Conservation (phyloP, 2,797 vertebrate genomes). For the Paguma larvata region DNA sequence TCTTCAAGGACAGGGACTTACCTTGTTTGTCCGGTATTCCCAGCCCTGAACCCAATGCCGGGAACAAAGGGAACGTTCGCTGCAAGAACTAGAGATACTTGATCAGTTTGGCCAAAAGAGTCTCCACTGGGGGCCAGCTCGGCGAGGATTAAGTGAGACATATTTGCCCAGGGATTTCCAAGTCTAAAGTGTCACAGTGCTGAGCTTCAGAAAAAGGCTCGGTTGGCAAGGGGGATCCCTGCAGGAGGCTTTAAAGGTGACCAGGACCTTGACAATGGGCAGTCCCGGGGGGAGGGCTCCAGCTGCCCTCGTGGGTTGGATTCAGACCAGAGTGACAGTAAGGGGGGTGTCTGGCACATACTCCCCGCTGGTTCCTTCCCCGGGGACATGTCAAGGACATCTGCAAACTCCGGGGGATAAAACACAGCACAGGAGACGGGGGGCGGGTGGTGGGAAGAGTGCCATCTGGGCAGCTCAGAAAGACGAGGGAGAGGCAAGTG, state of each 20-base stretch:
- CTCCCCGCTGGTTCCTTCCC: not conserved
- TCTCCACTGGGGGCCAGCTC: not conserved
- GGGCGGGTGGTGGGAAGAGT: not conserved
- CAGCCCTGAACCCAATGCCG: not conserved
- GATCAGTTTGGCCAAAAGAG: not conserved
- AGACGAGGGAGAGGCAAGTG: not conserved
- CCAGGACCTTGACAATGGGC: conserved; percentile 66
- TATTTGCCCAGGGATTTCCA: conserved; percentile 77
- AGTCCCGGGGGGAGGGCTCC: conserved; percentile 3
- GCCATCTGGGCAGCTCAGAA: not conserved
- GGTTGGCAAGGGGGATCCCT: conserved; percentile 54
- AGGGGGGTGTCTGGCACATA: not conserved
- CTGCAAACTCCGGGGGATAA: not conserved
- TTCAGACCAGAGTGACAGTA: conserved; percentile 16
- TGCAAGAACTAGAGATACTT: not conserved
- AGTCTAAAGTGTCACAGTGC: conserved; percentile 61
- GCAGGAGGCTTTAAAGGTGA: conserved; percentile 69
- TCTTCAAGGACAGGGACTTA: conserved; percentile 44
- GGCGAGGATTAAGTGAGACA: conserved; percentile 76
- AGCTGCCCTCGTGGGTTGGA: not conserved
- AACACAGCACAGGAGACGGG: not conserved
- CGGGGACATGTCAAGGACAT: conserved; percentile 55
- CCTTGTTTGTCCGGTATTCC: conserved; percentile 40
- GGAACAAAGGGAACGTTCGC: not conserved
- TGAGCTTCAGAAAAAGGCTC: conserved; percentile 41